These are phyloP conservation scores for Clarias fuscus DNA, from an alignment of 2,797 vertebrate genomes.

Conservation along the genomic window DNA sequence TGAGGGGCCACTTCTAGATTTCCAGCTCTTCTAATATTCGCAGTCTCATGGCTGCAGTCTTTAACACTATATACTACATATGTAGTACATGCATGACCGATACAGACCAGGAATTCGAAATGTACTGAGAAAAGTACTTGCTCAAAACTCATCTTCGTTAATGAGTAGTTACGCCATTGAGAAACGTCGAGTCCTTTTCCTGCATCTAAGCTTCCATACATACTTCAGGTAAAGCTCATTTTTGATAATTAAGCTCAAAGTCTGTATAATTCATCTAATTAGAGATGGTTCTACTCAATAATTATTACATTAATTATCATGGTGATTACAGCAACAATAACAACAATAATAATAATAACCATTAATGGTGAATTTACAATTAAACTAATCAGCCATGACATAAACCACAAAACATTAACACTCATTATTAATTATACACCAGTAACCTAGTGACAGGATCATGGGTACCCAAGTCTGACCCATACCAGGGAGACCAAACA, in stretches of 20 bases:
- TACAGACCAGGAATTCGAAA: not conserved
- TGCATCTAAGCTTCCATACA: not conserved
- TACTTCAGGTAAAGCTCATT: not conserved
- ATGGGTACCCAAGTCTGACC: too few species aligned
- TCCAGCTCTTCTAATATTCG: constrained; percentile 7
- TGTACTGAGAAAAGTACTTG: not conserved
- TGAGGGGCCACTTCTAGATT: constrained; percentile 48
- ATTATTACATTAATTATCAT: too few species aligned
- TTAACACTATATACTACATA: constrained; percentile 45
- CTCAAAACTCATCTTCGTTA: not conserved
- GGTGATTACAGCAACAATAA: not conserved
- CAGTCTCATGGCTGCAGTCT: constrained; percentile 29
- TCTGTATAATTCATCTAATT: not conserved
- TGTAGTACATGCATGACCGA: not conserved
- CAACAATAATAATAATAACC: not conserved
- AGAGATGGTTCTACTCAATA: not conserved
- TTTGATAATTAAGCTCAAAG: not conserved
- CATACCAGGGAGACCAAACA: too few species aligned
- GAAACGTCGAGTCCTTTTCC: not conserved
- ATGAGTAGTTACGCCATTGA: not conserved
- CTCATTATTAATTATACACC: too few species aligned
- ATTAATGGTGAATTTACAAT: not conserved
- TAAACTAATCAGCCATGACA: not conserved
- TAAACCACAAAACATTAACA: too few species aligned
- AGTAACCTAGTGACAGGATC: too few species aligned